phyloP scores from a whole-genome alignment of 2,113 vertebrate genomes.

The Mastomys coucha region DNA sequence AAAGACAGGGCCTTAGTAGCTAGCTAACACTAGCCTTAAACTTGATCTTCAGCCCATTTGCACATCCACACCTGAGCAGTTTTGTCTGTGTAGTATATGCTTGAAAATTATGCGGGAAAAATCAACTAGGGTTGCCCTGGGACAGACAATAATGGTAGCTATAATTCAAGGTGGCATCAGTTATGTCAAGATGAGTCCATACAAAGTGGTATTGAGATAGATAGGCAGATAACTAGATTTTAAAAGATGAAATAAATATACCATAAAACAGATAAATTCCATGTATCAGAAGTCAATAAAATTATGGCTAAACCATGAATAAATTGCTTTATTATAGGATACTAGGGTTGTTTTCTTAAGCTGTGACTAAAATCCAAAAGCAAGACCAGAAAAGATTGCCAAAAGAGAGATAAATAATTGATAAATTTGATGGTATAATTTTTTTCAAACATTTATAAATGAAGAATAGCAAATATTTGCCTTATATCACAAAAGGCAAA shows the following conservation, averaged over 20 bases:
- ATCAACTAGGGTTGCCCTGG: not conserved
- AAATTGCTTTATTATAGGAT: not conserved
- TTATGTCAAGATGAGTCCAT: not conserved
- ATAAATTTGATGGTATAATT: conserved; percentile 3
- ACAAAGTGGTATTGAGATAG: not conserved
- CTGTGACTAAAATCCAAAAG: conserved; percentile 27
- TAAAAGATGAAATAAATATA: conserved; percentile 23
- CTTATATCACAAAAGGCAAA: not conserved
- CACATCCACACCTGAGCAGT: not conserved
- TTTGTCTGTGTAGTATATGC: not conserved
- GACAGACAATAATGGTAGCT: not conserved
- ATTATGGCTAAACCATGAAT: not conserved
- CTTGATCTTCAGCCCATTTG: not conserved
- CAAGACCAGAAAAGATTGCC: not conserved
- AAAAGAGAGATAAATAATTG: not conserved
- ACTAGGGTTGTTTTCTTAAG: not conserved
- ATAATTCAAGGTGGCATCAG: not conserved
- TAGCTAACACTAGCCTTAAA: not conserved
- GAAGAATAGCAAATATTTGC: not conserved
- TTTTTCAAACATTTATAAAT: not conserved
- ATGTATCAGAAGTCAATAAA: conserved; percentile 28
- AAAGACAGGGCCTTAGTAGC: not conserved
- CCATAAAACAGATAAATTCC: conserved; percentile 23
- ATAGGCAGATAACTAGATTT: conserved; percentile 10
- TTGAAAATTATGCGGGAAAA: not conserved